Evolutionary conservation across 2,888 invertebrate species (phyloP).

Genomic region (Tenodera sinensis): DNA sequence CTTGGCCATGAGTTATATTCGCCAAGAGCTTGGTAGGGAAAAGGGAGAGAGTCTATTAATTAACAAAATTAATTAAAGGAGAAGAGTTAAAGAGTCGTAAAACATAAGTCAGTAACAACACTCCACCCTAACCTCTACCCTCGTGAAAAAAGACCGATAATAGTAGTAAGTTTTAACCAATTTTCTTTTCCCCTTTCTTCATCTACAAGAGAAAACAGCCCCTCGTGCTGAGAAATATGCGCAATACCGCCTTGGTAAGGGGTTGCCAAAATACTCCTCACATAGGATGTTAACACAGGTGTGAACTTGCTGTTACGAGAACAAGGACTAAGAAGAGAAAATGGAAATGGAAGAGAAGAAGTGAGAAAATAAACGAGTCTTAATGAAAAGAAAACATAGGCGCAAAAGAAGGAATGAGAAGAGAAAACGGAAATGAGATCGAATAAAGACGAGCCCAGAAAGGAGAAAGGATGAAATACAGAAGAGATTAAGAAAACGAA

Average conservation of each 20-base stretch:
- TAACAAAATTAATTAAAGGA: constrained; percentile 31
- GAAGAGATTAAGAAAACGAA: background rate
- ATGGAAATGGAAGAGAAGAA: too few species aligned
- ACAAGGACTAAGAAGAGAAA: too few species aligned
- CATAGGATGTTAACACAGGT: too few species aligned
- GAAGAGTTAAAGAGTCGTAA: constrained; percentile 30
- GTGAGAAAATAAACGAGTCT: too few species aligned
- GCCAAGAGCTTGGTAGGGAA: background rate
- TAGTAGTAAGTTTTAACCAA: constrained; percentile 6
- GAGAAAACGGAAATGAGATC: too few species aligned
- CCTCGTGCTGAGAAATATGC: background rate
- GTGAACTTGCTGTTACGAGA: too few species aligned
- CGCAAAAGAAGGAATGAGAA: too few species aligned
- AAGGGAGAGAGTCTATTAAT: constrained; percentile 24
- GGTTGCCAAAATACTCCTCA: background rate
- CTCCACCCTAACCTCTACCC: background rate
- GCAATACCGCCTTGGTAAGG: background rate
- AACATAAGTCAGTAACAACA: constrained; percentile 15
- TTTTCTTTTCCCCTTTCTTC: background rate
- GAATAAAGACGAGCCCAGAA: too few species aligned
- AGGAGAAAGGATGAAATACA: background rate
- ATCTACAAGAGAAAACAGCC: background rate
- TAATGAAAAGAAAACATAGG: too few species aligned
- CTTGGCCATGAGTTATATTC: background rate
- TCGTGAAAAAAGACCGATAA: background rate